These are phyloP conservation scores for Pampusana beccarii DNA, from an alignment of 2,113 vertebrate genomes.

Conservation along the genomic window DNA sequence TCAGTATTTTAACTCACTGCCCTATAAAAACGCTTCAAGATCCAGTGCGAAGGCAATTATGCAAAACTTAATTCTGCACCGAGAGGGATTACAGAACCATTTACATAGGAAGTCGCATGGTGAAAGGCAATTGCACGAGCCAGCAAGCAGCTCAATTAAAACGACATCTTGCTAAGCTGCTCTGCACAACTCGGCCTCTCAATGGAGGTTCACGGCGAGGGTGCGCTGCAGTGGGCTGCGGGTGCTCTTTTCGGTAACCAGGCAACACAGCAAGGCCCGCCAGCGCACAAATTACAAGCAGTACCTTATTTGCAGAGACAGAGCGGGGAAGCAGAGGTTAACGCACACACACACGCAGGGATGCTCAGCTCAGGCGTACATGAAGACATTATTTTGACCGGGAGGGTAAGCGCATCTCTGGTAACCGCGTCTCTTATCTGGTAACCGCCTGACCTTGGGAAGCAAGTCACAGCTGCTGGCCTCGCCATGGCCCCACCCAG, in stretches of 20 bases:
- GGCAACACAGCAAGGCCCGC: constrained; percentile 44
- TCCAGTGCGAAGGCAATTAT: neutral
- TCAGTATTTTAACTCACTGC: neutral
- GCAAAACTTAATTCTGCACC: constrained; percentile 31
- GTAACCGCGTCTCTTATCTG: no score
- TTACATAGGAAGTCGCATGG: neutral
- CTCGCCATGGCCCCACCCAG: rapidly evolving
- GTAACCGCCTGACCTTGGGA: neutral
- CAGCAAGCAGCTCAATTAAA: constrained; percentile 27
- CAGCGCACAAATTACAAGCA: neutral
- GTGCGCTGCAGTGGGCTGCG: neutral
- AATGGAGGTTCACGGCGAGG: neutral
- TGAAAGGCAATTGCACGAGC: constrained; percentile 4
- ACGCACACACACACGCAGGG: neutral
- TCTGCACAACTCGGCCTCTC: neutral
- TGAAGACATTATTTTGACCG: neutral
- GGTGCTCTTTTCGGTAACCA: constrained; percentile 31
- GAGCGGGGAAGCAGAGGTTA: neutral
- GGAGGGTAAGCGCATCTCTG: neutral
- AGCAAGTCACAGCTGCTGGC: neutral
- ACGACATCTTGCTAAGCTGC: constrained; percentile 46
- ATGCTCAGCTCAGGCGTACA: neutral
- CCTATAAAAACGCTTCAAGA: neutral
- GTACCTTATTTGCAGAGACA: neutral
- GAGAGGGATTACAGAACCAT: constrained; percentile 8